These are phyloP conservation scores for Champsocephalus gunnari DNA, from an alignment of 2,797 vertebrate species.

Conservation along the genomic window DNA sequence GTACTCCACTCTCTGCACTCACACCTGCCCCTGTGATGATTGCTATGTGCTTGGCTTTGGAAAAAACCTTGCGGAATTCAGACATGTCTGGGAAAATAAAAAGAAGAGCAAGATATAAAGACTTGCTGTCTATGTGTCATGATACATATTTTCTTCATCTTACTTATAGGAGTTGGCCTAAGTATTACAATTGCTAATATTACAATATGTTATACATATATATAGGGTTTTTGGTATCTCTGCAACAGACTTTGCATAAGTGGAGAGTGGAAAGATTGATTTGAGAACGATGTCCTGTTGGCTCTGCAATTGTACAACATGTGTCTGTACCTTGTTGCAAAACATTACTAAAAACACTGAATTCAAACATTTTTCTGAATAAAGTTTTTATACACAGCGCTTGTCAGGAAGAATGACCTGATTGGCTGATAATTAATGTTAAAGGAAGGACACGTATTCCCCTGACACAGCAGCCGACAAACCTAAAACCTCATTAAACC, in stretches of 20 bases:
- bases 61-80: slow-evolving; percentile 91
- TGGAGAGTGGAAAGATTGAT: neutral
- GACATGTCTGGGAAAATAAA: slow-evolving; percentile 83
- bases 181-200: neutral
- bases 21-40: slow-evolving; percentile 95
- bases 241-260: neutral
- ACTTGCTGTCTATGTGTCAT: neutral
- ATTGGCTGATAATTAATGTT: neutral
- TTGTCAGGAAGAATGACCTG: neutral
- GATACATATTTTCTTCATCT: neutral
- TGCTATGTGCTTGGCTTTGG: slow-evolving; percentile 92
- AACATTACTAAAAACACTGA: neutral
- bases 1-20: slow-evolving; percentile 93
- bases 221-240: too few species aligned
- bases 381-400: neutral
- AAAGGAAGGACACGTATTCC: neutral
- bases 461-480: neutral
- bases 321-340: neutral
- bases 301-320: neutral
- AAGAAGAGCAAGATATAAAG: neutral
- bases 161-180: neutral
- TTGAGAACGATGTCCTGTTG: slow-evolving; percentile 1
- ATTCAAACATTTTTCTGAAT: neutral
- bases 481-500: neutral
- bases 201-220: neutral